Evolutionary conservation across 2,113 vertebrate species (phyloP), one percentile per base, ranked within the genome.

Genomic region (Triplophysa siluroides): DNA sequence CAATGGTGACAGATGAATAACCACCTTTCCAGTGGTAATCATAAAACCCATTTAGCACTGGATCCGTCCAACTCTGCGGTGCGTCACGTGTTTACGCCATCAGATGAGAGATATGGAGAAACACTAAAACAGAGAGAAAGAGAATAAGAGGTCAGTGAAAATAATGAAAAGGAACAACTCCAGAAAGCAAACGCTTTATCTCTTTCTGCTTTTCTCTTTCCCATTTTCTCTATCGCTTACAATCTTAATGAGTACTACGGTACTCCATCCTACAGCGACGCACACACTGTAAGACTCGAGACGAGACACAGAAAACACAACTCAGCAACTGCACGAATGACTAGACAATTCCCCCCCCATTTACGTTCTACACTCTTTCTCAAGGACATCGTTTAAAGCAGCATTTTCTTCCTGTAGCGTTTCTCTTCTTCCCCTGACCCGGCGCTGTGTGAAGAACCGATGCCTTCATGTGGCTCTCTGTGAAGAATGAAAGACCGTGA

Each of bases 121-220:
- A 77, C 33, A 71, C 7, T 38, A 38, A 38, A 38, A 38, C 33
- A 38, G 33, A 38, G 58, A 76, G 74, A 88, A 85, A 50, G 43
- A 63, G 62, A 88, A 83, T 85, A 65, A 87, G 75, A 78, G 82
- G 73, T 68, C 75, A 77, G 61, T 77, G 56, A 81, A 81, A 91
- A 93, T 91, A 92, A 91, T 90, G 89, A 90, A 88, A 87, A 88
- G 88, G 91, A 93, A 92, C 88, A 84, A 92, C 92, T 91, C 90
- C 87, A 89, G 86, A 87, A 87, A 85, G 83, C 88, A 83, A 87
- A 87, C 23, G 80, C 88, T 91, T 93, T 91, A 91, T 92, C 92
- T 91, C 83, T 81, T 68, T 52, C 61, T 74, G 80, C 76, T 83
- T 66, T 21, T 24, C 66, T 70, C 85, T 83, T 87, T 89, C 85